Evolutionary conservation across 2,888 invertebrate genomes (phyloP).

Genomic region (Ormia ochracea): DNA sequence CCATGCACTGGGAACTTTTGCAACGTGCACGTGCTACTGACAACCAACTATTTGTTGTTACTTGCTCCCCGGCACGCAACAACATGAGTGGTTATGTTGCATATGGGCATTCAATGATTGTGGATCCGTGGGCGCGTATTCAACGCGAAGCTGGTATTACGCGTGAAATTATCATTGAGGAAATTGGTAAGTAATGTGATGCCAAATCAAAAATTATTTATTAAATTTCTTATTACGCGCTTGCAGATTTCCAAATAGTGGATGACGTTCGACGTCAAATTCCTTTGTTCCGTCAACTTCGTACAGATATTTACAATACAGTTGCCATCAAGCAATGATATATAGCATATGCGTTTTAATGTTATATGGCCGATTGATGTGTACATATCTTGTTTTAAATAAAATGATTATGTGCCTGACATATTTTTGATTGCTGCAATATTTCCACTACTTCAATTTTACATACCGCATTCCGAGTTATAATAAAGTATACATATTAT

Average conservation of each 20-base stretch:
- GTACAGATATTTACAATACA: slow-evolving; percentile 79
- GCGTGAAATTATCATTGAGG: slow-evolving; percentile 84
- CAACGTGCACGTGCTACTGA: slow-evolving; percentile 89
- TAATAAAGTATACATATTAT: too few species aligned
- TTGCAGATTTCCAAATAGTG: slow-evolving; percentile 82
- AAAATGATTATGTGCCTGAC: too few species aligned
- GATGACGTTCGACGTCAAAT: slow-evolving; percentile 89
- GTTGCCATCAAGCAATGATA: slow-evolving; percentile 28
- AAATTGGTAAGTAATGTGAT: slow-evolving; percentile 81
- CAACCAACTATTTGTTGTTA: slow-evolving; percentile 91
- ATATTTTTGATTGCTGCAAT: too few species aligned
- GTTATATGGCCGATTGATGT: too few species aligned
- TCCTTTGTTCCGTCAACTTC: slow-evolving; percentile 85
- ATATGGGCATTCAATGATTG: slow-evolving; percentile 91
- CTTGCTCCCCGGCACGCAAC: slow-evolving; percentile 90
- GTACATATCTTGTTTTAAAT: too few species aligned
- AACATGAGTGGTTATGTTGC: slow-evolving; percentile 87
- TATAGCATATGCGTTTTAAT: neutral
- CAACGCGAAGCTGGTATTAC: slow-evolving; percentile 82
- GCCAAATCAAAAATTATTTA: slow-evolving; percentile 2
- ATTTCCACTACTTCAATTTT: too few species aligned
- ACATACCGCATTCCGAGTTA: too few species aligned
- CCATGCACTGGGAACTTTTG: slow-evolving; percentile 93
- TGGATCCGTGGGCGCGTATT: slow-evolving; percentile 88
- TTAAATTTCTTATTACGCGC: neutral